Percentiles rank a stretch among this genome's conserved stretches.
phyloP scores from a whole-genome alignment of 1,140 invertebrate species.

The Zaprionus ghesquierei region DNA sequence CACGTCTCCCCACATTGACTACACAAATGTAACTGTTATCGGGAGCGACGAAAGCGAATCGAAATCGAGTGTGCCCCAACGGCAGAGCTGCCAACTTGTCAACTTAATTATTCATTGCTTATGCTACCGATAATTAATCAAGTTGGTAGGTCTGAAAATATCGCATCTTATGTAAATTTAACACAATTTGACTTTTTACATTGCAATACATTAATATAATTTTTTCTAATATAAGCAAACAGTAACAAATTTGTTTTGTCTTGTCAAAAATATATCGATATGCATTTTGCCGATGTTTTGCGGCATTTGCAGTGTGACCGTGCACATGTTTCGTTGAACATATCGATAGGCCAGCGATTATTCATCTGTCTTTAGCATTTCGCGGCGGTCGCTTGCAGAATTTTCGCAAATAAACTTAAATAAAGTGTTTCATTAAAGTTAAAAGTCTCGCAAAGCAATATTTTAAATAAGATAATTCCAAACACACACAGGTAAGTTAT shows the following conservation, averaged over 20 bases:
- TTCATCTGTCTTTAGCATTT: constrained; percentile 32
- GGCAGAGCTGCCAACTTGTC: neutral
- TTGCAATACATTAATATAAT: too few species aligned
- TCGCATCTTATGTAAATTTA: neutral
- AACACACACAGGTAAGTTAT: constrained; percentile 44
- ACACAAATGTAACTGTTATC: constrained; percentile 38
- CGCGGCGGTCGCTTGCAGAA: constrained; percentile 32
- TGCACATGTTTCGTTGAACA: neutral
- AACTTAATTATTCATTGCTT: neutral
- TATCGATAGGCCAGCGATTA: constrained; percentile 26
- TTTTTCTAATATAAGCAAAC: too few species aligned
- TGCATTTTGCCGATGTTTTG: neutral
- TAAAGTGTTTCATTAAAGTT: constrained; percentile 14
- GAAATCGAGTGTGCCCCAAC: neutral
- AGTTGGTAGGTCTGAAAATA: neutral
- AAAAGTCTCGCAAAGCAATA: neutral
- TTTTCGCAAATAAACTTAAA: constrained; percentile 26
- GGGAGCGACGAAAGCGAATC: neutral
- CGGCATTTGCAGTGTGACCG: constrained; percentile 16
- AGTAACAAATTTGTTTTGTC: neutral
- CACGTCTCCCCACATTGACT: neutral
- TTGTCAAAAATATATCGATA: constrained; percentile 7
- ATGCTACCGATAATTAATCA: neutral
- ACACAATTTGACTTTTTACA: too few species aligned
- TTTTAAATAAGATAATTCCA: constrained; percentile 1